phyloP scores from a whole-genome alignment of 2,113 vertebrate species.

The Anguilla japonica region DNA sequence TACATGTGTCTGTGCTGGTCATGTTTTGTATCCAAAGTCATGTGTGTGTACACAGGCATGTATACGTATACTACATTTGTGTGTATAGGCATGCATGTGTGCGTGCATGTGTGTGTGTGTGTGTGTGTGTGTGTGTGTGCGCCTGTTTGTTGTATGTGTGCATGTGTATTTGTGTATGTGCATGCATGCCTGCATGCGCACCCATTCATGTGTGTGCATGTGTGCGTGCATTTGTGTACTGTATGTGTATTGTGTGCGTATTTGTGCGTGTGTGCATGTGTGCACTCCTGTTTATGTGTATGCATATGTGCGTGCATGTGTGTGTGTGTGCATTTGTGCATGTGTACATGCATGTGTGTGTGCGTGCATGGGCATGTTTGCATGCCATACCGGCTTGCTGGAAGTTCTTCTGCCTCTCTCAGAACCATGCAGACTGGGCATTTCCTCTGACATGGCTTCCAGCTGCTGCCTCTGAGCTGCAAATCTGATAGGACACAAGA shows the following conservation, averaged over 20 bases:
- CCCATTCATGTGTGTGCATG: not conserved
- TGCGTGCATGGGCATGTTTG: not conserved
- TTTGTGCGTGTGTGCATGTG: not conserved
- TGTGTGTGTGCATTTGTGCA: not conserved
- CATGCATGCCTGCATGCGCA: too few relatives aligned
- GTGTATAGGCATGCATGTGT: not conserved
- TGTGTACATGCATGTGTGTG: not conserved
- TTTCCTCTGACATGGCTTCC: conserved; percentile 65
- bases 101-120: not conserved
- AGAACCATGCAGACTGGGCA: conserved; percentile 77
- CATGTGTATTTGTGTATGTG: not conserved
- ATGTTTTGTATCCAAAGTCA: too few relatives aligned
- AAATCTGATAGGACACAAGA: conserved; percentile 54
- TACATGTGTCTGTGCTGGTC: too few relatives aligned
- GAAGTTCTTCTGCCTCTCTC: conserved; percentile 73
- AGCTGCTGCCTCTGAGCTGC: conserved; percentile 66
- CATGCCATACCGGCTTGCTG: conserved; percentile 78
- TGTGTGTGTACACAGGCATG: too few relatives aligned
- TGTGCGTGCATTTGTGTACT: not conserved
- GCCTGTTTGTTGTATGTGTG: not conserved
- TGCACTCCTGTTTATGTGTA: too few relatives aligned
- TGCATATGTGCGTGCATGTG: not conserved
- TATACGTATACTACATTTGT: too few relatives aligned
- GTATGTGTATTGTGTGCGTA: too few relatives aligned
- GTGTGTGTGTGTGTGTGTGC: not conserved